Base-by-base conservation (phyloP, 2,797 vertebrate species). In the Coregonus ussuriensis region DNA sequence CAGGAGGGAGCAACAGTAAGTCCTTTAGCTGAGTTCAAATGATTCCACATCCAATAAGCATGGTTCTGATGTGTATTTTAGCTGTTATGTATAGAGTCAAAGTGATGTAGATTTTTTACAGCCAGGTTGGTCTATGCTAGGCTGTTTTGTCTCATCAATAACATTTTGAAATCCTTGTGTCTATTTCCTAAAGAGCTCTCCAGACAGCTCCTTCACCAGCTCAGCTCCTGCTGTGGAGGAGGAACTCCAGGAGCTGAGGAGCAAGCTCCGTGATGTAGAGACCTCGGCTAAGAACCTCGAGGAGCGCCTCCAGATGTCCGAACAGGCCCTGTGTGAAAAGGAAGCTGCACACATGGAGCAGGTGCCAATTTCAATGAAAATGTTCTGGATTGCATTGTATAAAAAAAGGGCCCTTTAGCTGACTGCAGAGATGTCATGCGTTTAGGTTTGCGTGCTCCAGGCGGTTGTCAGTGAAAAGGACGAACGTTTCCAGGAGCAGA, bases 391-490 rank as follows among this genome's bases (percentile, higher is more conserved):
- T n/a, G 21, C 6, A 41, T 51, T 9, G 7, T 4, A n/a, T 51
- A 11, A 18, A 35, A 68, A 37, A 70, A 47, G 2, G 5, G 6
- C 9, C 41, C 6, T 3, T 3, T 21, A 51, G n/a, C 9, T 16
- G 37, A 56, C 70, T 70, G 15, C 41, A 84, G 37, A 66, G 18
- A 33, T 73, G 18, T 31, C 15, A 74, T 52, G 21, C 56, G 79
- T 89, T 74, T 86, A 99, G 97, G 82, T 97, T 88, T 88, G 66
- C 77, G 90, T 91, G 62, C 92, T 99, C 80, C 95, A 96, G 89
- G 91, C 91, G 21, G 94, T 95, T 70, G 88, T 98, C 75, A 92
- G 85, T 79, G 95, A 97, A 87, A 98, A 98, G 92, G 97, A 98
- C 11, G 89, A 94, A 52, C 93, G 95, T 31, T 96, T 98, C 83